Percentiles rank a stretch among this genome's conserved stretches.
These are phyloP conservation scores for Tupiocoris notatus DNA, from an alignment of 2,888 invertebrate species.

Conservation along the genomic window DNA sequence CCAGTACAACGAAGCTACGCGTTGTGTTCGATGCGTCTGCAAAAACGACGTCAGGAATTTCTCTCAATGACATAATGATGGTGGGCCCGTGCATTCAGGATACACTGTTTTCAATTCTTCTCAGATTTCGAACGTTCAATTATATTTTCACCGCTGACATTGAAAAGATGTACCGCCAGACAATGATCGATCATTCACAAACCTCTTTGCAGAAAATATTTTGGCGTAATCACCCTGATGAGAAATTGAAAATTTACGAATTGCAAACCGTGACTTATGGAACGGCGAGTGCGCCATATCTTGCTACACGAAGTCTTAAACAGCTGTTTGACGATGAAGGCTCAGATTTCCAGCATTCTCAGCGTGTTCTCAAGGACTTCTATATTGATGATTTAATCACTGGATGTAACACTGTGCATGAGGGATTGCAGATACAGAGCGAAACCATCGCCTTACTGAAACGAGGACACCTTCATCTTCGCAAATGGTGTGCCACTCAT, in stretches of 20 bases:
- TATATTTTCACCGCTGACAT: not conserved
- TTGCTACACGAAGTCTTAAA: too few relatives aligned
- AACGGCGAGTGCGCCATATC: too few relatives aligned
- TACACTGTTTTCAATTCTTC: slow-evolving; percentile 51
- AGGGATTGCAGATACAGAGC: slow-evolving; percentile 45
- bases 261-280: too few relatives aligned
- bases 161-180: not conserved
- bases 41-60: not conserved
- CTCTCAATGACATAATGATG: slow-evolving; percentile 4
- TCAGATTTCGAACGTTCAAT: slow-evolving; percentile 17
- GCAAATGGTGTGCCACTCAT: not conserved
- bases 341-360: slow-evolving; percentile 38
- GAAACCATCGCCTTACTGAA: too few relatives aligned
- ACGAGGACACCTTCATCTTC: too few relatives aligned
- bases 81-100: slow-evolving; percentile 51
- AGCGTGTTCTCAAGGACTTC: slow-evolving; percentile 48
- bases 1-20: slow-evolving; percentile 39
- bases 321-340: slow-evolving; percentile 49
- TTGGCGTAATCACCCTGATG: too few relatives aligned
- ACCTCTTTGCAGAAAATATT: too few relatives aligned
- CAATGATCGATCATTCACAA: slow-evolving; percentile 47
- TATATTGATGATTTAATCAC: slow-evolving; percentile 52
- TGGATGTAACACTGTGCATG: slow-evolving; percentile 45
- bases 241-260: too few relatives aligned
- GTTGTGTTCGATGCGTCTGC: not conserved